These are phyloP conservation scores for Chamaetylas fuelleborni DNA, from an alignment of 2,113 vertebrate genomes.

Conservation along the genomic window DNA sequence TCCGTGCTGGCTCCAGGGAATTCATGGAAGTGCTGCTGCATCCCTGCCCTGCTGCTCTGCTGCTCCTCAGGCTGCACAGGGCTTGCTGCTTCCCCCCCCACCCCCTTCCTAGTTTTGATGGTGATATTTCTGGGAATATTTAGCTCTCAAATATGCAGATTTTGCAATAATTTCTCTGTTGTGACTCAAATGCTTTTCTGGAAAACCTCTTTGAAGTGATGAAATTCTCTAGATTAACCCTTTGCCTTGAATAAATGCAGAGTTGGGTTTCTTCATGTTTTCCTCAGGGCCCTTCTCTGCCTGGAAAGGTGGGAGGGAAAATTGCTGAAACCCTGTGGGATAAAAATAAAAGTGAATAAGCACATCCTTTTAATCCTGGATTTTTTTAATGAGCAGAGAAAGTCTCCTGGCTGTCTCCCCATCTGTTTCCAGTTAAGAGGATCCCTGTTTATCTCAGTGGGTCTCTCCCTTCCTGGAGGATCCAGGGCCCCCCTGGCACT, in stretches of 20 bases:
- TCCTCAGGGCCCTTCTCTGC: neutral
- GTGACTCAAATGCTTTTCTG: neutral
- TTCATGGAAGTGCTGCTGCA: neutral
- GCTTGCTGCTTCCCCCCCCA: neutral
- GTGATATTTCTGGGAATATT: slow-evolving; percentile 41
- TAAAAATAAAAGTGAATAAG: neutral
- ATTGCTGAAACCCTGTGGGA: neutral
- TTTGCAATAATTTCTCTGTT: slow-evolving; percentile 46
- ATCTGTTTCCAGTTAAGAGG: neutral
- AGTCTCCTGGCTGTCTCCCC: neutral
- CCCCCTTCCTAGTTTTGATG: neutral
- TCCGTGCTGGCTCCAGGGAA: neutral
- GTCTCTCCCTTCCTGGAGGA: neutral
- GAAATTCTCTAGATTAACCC: neutral
- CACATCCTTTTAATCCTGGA: neutral
- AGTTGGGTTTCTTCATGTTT: neutral
- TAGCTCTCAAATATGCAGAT: slow-evolving; percentile 4
- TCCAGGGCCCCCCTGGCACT: neutral
- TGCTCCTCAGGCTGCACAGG: neutral
- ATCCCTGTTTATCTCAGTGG: neutral
- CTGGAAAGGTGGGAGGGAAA: neutral
- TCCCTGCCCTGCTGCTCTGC: neutral
- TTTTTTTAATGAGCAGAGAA: neutral
- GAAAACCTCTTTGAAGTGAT: neutral
- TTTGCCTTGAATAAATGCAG: neutral